Conservation (phyloP, 2,888 invertebrate species). For the Drosophila niveifrons region DNA sequence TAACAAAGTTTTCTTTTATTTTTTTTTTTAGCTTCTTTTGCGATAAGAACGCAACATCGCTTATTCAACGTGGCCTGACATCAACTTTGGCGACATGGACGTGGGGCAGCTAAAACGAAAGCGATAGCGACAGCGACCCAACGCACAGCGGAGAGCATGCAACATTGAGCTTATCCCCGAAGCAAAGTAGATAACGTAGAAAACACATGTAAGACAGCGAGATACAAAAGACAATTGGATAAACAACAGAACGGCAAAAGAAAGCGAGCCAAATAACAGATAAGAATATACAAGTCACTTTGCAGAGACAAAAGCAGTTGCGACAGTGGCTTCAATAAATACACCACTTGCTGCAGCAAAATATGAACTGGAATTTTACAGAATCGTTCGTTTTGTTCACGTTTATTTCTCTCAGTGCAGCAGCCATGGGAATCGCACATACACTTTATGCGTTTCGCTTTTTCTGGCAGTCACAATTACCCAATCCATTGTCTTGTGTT, state of each 20-base stretch:
- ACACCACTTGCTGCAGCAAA: not conserved
- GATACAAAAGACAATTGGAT: conserved; percentile 55
- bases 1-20: conserved; percentile 44
- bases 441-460: conserved; percentile 2
- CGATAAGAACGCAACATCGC: conserved; percentile 47
- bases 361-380: not conserved
- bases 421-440: not conserved
- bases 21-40: conserved; percentile 29
- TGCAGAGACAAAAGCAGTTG: conserved; percentile 13
- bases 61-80: conserved; percentile 39
- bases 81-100: conserved; percentile 43
- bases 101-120: conserved; percentile 46
- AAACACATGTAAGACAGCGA: conserved; percentile 55
- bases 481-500: conserved; percentile 13
- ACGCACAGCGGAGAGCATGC: conserved; percentile 32
- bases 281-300: conserved; percentile 6
- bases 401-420: not conserved
- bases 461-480: conserved; percentile 10
- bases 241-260: conserved; percentile 23
- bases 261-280: conserved; percentile 17
- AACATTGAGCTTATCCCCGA: conserved; percentile 39
- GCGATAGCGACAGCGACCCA: conserved; percentile 36
- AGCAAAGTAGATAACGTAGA: conserved; percentile 56
- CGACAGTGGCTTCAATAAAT: conserved; percentile 7
- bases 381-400: not conserved